These are phyloP conservation scores for Verasper variegatus DNA, from an alignment of 2,113 vertebrate species.

Conservation along the genomic window DNA sequence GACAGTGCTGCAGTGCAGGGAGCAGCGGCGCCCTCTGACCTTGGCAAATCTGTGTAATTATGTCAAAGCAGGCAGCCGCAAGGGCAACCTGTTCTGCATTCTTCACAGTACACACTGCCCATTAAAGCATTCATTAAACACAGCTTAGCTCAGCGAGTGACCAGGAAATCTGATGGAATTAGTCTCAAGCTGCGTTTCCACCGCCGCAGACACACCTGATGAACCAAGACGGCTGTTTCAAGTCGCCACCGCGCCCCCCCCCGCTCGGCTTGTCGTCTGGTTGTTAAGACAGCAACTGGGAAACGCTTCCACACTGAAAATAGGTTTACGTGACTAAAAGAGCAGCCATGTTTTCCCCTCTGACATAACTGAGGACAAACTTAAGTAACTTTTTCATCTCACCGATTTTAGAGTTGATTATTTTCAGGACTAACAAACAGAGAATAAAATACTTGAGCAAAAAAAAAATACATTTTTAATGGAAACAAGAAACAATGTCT, in stretches of 20 bases:
- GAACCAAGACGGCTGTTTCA: conserved; percentile 47
- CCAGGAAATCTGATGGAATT: conserved; percentile 81
- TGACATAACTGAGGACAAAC: conserved; percentile 1
- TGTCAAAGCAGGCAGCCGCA: conserved; percentile 51
- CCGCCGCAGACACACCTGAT: conserved; percentile 63
- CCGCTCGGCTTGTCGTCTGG: conserved; percentile 18
- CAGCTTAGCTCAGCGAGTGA: conserved; percentile 82
- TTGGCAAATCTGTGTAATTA: conserved; percentile 76
- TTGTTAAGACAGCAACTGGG: conserved; percentile 4
- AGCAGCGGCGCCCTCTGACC: conserved; percentile 49
- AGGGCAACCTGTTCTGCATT: conserved; percentile 76
- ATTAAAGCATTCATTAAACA: conserved; percentile 84
- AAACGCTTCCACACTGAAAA: conserved; percentile 5
- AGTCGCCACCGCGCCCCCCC: neutral
- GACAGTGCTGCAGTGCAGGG: neutral
- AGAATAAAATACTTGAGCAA: neutral
- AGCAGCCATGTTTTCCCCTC: conserved; percentile 33
- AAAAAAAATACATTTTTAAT: neutral
- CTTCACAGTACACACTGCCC: conserved; percentile 74
- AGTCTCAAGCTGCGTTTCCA: conserved; percentile 79
- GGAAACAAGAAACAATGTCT: conserved; percentile 11
- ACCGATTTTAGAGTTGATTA: neutral
- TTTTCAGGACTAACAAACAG: neutral
- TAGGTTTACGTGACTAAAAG: conserved; percentile 24
- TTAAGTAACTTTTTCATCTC: neutral